phyloP scores from a whole-genome alignment of 2,113 vertebrate species.

The Brachirus orientalis region DNA sequence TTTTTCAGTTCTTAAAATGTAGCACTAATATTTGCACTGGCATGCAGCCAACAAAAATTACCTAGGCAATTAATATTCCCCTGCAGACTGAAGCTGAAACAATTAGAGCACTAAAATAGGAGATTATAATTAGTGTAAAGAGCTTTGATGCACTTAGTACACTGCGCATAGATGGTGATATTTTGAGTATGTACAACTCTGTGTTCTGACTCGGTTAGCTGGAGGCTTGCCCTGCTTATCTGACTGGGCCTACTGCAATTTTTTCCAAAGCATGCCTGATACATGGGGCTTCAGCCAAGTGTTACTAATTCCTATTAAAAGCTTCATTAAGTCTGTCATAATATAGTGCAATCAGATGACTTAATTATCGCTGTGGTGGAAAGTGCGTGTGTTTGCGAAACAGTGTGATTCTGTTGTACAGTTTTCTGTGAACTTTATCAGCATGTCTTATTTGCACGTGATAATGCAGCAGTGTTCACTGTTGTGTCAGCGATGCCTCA shows the following conservation, averaged over 20 bases:
- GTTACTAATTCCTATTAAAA: conserved; percentile 81
- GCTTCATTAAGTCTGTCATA: conserved; percentile 82
- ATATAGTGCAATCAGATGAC: conserved; percentile 68
- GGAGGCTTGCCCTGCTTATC: conserved; percentile 57
- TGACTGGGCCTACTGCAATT: conserved; percentile 49
- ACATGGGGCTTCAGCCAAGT: conserved; percentile 60
- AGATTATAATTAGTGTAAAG: conserved; percentile 49
- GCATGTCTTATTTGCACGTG: conserved; percentile 9
- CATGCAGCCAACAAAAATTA: conserved; percentile 26
- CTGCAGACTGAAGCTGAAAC: conserved; percentile 39
- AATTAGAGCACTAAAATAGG: conserved; percentile 52
- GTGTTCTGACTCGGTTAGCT: conserved; percentile 47
- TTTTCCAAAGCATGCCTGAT: conserved; percentile 59
- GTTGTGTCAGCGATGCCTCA: not conserved
- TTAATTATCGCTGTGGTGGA: conserved; percentile 67
- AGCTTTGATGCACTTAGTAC: conserved; percentile 32
- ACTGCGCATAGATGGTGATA: conserved; percentile 19
- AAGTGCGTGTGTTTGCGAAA: conserved; percentile 13
- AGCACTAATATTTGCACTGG: conserved; percentile 41
- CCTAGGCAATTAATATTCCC: conserved; percentile 10
- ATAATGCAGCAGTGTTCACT: conserved; percentile 4
- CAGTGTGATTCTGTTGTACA: not conserved
- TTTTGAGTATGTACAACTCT: conserved; percentile 30
- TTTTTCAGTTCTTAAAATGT: conserved; percentile 31
- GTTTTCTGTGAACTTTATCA: not conserved